Percentiles rank a stretch among this genome's conserved stretches.
phyloP scores from a whole-genome alignment of 2,113 vertebrate genomes.

The Hymenochirus boettgeri region DNA sequence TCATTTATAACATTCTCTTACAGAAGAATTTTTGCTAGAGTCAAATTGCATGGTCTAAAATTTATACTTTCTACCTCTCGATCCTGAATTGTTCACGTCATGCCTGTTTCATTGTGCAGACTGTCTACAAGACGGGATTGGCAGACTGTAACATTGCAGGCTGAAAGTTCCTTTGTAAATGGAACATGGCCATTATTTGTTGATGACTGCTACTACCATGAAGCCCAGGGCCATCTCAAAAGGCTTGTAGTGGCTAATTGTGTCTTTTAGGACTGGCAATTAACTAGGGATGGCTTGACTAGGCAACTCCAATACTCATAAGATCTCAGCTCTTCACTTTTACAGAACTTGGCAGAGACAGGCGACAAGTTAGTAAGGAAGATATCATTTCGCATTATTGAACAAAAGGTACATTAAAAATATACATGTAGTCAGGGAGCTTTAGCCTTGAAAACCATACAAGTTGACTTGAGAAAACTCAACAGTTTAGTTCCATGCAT shows the following conservation, averaged over 20 bases:
- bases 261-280: conserved; percentile 74
- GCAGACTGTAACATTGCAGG: conserved; percentile 71
- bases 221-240: conserved; percentile 70
- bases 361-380: conserved; percentile 53
- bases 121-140: conserved; percentile 68
- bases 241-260: conserved; percentile 75
- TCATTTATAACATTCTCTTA: too few relatives aligned
- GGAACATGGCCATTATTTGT: conserved; percentile 63
- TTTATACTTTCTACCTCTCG: conserved; percentile 48
- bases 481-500: background rate
- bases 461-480: conserved; percentile 1
- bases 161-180: conserved; percentile 67
- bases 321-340: conserved; percentile 59
- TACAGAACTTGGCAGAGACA: conserved; percentile 58
- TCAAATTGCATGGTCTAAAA: too few relatives aligned
- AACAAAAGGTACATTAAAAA: conserved; percentile 26
- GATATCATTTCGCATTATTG: background rate
- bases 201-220: conserved; percentile 74
- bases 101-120: conserved; percentile 56
- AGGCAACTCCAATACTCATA: conserved; percentile 63
- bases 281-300: conserved; percentile 62
- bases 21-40: too few relatives aligned
- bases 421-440: background rate
- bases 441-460: conserved; percentile 27
- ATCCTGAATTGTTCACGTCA: conserved; percentile 56